Evolutionary conservation across 2,113 vertebrate species (phyloP).

Genomic region (Motacilla tschutschensis): DNA sequence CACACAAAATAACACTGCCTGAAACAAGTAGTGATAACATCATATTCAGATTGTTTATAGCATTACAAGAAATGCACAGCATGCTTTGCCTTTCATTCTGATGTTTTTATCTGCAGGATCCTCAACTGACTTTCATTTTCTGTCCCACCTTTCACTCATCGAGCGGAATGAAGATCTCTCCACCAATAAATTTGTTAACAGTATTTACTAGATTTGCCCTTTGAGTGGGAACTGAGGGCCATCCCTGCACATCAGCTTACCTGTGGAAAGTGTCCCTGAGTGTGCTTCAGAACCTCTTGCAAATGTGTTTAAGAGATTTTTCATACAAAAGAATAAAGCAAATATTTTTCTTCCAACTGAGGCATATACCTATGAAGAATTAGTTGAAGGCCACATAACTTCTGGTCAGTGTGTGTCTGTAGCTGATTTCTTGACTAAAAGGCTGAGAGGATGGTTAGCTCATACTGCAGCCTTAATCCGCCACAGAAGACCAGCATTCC

Average conservation of each 20-base stretch:
- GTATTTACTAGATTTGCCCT: background rate
- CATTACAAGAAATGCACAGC: constrained; percentile 5
- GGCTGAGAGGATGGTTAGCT: background rate
- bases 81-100: background rate
- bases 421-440: background rate
- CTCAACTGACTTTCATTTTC: background rate
- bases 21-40: constrained; percentile 22
- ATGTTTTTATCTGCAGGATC: background rate
- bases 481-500: background rate
- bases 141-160: background rate
- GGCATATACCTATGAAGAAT: background rate
- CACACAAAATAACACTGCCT: background rate
- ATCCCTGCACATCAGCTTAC: background rate
- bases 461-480: background rate
- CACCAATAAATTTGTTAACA: background rate
- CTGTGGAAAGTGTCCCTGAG: background rate
- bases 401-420: background rate
- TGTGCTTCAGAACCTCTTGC: background rate
- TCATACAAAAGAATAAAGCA: background rate
- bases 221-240: background rate
- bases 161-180: background rate
- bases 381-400: background rate
- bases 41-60: background rate
- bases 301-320: background rate
- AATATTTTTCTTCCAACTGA: background rate